A percentile compares a stretch with the other conserved stretches of the same genome.
Evolutionary conservation across 2,888 invertebrate genomes (phyloP).

Genomic region (Zygothrica quintamaculata): DNA sequence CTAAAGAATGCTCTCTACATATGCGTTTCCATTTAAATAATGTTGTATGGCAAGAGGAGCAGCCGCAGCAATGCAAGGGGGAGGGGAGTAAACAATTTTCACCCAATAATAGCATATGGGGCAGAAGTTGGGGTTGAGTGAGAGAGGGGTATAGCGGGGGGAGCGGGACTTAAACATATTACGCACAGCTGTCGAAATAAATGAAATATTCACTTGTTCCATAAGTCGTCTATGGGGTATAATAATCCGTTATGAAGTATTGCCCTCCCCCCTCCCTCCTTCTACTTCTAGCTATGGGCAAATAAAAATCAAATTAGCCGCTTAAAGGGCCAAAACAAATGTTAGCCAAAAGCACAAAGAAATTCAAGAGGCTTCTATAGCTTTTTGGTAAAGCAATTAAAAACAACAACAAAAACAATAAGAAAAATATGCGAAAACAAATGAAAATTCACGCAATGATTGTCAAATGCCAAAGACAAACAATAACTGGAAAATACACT

Average conservation of each 20-base stretch:
- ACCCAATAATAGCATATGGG: conserved; percentile 28
- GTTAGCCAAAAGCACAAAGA: conserved; percentile 33
- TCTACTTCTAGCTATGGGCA: conserved; percentile 5
- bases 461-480: conserved; percentile 52
- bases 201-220: conserved; percentile 30
- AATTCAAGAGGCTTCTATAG: conserved; percentile 37
- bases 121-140: no score
- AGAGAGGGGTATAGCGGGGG: no score
- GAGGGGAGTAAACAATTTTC: conserved; percentile 15
- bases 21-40: no score
- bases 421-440: no score
- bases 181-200: conserved; percentile 62
- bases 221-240: conserved; percentile 4
- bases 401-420: no score
- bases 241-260: neutral
- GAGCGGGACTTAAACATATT: no score
- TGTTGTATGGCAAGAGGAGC: no score
- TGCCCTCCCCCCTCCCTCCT: neutral
- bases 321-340: conserved; percentile 39
- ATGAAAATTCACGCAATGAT: conserved; percentile 71
- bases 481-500: conserved; percentile 34
- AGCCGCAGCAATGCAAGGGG: no score
- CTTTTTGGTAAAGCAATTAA: conserved; percentile 44
- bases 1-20: conserved; percentile 21
- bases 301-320: conserved; percentile 54